Base-by-base conservation (phyloP, 1,140 invertebrate species). In the Amphibalanus amphitrite region DNA sequence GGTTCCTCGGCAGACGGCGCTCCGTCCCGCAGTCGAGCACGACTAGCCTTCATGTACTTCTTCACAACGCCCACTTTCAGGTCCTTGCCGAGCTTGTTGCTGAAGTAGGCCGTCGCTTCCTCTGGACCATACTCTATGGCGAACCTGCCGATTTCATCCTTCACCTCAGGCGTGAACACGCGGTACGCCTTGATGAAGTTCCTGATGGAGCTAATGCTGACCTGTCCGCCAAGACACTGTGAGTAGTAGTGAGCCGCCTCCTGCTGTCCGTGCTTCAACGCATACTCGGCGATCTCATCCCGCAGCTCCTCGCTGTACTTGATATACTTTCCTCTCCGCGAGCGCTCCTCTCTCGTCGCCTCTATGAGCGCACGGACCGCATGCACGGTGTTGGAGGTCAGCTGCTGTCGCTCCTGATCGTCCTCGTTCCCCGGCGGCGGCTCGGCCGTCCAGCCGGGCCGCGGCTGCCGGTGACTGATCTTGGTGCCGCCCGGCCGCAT, bases 201-300 rank as follows among this genome's bases (percentile, higher is more conserved):
- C 69, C 80, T 73, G 28, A 81, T 76, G 30, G 78, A 80, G 73
- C 78, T 79, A 70, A 80, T 78, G 76, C 77, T 79, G 23, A 80
- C 77, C 17, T 74, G 70, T 25, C 72, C 75, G 29, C 78, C 79
- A 23, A 80, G 72, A n/a, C 72, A 70, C 29, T 72, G 71, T 20
- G 75, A 76, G 75, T 73, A 77, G 69, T 75, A 70, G 3, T 71
- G 69, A 28, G 73, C 74, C 25, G 77, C 76, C 40, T 73, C 75
- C 47, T 74, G 73, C 28, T 74, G 73, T 4, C 77, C 75, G 69
- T 76, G 74, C 8, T 70, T 59, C 23, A 78, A 69, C 25, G 77
- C 77, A 47, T 77, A 75, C 70, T 75, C 72, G 0, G 78, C 79
- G 71, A 81, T 81, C 69, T 79, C 76, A 70, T 80, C 78, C 59